These are phyloP conservation scores for Chaenodraco wilsoni DNA, from an alignment of 2,797 vertebrate species.

Conservation along the genomic window DNA sequence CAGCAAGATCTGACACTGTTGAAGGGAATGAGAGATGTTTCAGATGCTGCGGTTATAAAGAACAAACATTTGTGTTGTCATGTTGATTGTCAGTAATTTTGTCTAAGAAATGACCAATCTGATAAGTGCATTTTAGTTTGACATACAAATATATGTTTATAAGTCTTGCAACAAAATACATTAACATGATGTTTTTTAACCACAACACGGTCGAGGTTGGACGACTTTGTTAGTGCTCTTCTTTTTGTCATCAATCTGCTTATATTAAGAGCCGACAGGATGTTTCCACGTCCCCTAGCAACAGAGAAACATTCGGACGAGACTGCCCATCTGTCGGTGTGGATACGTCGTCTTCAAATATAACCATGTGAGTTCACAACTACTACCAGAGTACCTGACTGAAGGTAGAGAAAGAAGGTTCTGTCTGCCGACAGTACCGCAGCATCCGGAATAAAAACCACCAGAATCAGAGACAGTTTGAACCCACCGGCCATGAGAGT, in stretches of 20 bases:
- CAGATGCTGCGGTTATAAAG: too few species aligned
- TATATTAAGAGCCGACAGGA: constrained; percentile 57
- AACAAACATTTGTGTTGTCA: too few species aligned
- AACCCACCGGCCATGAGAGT: too few species aligned
- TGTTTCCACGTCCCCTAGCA: constrained; percentile 69
- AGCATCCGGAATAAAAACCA: too few species aligned
- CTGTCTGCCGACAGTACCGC: too few species aligned
- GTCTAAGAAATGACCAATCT: background rate
- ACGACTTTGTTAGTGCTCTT: constrained; percentile 22
- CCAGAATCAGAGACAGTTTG: too few species aligned
- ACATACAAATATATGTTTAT: background rate
- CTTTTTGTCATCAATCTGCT: constrained; percentile 49
- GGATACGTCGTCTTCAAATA: constrained; percentile 48
- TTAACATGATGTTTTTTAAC: background rate
- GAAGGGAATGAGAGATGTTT: too few species aligned
- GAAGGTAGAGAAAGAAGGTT: constrained; percentile 16
- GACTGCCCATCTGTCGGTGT: constrained; percentile 66
- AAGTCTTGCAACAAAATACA: background rate
- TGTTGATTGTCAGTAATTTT: too few species aligned
- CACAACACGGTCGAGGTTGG: constrained; percentile 7
- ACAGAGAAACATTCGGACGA: constrained; percentile 60
- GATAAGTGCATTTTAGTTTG: background rate
- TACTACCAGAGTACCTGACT: constrained; percentile 18
- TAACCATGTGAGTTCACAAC: constrained; percentile 32
- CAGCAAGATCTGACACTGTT: too few species aligned